phyloP scores from a whole-genome alignment of 2,888 invertebrate genomes.

The Laothoe populi region DNA sequence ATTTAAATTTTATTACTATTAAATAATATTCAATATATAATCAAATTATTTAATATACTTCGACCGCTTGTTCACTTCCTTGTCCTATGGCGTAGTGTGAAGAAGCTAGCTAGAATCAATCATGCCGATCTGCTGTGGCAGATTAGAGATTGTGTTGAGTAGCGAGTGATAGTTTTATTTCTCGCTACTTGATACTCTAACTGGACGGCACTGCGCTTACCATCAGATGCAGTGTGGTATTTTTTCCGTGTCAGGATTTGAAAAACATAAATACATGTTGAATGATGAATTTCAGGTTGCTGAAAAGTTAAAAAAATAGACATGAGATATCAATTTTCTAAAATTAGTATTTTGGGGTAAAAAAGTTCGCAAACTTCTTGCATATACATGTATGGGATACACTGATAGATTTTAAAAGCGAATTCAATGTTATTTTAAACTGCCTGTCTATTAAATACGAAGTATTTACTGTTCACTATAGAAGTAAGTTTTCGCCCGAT shows the following conservation, averaged over 20 bases:
- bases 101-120: no score
- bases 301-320: neutral
- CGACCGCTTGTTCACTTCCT: no score
- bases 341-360: neutral
- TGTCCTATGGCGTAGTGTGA: no score
- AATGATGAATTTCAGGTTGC: neutral
- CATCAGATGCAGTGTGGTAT: no score
- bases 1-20: no score
- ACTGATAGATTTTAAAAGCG: neutral
- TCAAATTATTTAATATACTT: no score
- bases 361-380: neutral
- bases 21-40: no score
- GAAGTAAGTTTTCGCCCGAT: slow-evolving; percentile 8
- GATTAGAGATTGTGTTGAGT: no score
- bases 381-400: neutral
- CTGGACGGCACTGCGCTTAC: no score
- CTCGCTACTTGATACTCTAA: no score
- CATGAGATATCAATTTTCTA: neutral
- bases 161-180: no score
- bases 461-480: slow-evolving; percentile 16
- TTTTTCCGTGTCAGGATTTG: neutral
- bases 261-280: neutral
- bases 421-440: neutral
- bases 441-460: neutral
- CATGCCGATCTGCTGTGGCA: no score